Evolutionary conservation across 2,113 vertebrate species (phyloP).

Genomic region (Leptobrachium leishanense): DNA sequence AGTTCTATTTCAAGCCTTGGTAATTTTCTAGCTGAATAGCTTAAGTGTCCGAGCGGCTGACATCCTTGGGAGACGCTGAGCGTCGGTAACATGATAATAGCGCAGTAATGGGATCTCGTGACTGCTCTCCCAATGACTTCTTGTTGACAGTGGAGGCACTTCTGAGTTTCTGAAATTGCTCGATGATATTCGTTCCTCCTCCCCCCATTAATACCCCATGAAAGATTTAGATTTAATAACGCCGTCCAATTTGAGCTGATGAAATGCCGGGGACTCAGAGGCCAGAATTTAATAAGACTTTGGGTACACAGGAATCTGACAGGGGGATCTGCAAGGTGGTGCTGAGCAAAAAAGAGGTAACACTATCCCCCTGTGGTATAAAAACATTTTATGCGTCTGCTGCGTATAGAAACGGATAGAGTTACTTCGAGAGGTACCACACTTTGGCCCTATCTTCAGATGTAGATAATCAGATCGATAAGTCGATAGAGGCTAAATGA

Average conservation of each 20-base stretch:
- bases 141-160: background rate
- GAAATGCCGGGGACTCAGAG: background rate
- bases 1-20: slow-evolving; percentile 58
- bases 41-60: slow-evolving; percentile 57
- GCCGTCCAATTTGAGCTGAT: background rate
- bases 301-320: slow-evolving; percentile 53
- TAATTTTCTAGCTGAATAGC: slow-evolving; percentile 67
- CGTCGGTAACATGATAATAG: slow-evolving; percentile 47
- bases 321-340: slow-evolving; percentile 34
- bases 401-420: background rate
- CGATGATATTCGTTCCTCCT: background rate
- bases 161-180: background rate
- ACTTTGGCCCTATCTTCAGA: too few relatives aligned
- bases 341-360: slow-evolving; percentile 50
- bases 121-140: slow-evolving; percentile 21
- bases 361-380: slow-evolving; percentile 9
- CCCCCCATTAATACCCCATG: background rate
- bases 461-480: too few relatives aligned
- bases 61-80: slow-evolving; percentile 40
- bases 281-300: background rate
- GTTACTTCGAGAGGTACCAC: background rate
- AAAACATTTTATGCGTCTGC: slow-evolving; percentile 13
- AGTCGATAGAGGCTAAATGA: too few relatives aligned
- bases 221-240: background rate
- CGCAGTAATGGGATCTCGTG: slow-evolving; percentile 30